phyloP scores from a whole-genome alignment of 2,113 vertebrate genomes.

The Motacilla alba region DNA sequence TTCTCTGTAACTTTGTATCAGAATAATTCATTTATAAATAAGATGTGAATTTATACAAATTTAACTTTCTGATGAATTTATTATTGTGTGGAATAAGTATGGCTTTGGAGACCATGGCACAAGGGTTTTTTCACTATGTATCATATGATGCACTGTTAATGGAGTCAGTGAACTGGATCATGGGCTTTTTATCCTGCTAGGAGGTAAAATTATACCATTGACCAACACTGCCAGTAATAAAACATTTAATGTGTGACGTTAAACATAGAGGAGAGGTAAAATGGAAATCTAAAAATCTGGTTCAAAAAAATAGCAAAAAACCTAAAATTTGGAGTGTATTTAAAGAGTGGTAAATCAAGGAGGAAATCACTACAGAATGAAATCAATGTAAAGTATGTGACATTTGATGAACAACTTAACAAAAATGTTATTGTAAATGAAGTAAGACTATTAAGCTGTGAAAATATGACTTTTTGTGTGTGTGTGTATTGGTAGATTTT shows the following conservation, averaged over 20 bases:
- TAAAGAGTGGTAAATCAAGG: background rate
- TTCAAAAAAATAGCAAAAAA: background rate
- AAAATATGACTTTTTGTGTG: conserved; percentile 24
- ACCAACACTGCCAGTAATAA: background rate
- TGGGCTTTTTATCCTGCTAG: background rate
- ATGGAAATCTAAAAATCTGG: background rate
- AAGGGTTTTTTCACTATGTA: background rate
- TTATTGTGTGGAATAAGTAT: background rate
- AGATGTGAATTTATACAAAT: background rate
- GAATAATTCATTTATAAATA: background rate
- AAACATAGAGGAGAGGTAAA: background rate
- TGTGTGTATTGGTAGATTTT: conserved; percentile 58
- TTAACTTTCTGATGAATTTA: background rate
- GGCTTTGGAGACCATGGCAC: background rate
- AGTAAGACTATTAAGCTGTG: conserved; percentile 40
- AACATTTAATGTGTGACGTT: background rate
- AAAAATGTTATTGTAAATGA: conserved; percentile 39
- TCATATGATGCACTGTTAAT: background rate
- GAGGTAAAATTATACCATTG: background rate
- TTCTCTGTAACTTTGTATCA: background rate
- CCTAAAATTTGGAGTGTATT: background rate
- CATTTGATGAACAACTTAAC: background rate
- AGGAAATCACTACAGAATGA: background rate
- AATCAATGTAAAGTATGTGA: conserved; percentile 38
- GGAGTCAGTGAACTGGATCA: background rate